phyloP scores from a whole-genome alignment of 2,113 vertebrate genomes.

The Brachyistius frenatus region DNA sequence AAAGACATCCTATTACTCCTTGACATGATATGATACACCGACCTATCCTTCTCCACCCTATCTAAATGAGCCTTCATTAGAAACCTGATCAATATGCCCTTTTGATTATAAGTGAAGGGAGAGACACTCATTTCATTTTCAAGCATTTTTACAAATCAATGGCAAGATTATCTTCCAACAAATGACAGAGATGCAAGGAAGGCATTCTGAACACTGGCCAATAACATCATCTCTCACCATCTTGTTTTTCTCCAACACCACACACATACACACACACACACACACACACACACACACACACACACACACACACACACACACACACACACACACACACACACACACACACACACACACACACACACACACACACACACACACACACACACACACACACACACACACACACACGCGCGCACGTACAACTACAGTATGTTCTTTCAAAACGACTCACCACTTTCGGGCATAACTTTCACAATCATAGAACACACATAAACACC shows the following conservation, averaged over 20 bases:
- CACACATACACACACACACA: conserved; percentile 76
- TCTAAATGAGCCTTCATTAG: conserved; percentile 85
- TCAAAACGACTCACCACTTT: conserved; percentile 65
- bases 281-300: conserved; percentile 80
- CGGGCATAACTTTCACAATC: conserved; percentile 73
- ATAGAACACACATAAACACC: conserved; percentile 35
- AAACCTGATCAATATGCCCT: conserved; percentile 88
- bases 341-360: conserved; percentile 83
- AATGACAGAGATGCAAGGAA: conserved; percentile 92
- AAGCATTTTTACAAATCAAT: conserved; percentile 96
- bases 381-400: conserved; percentile 69
- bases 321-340: conserved; percentile 79
- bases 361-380: conserved; percentile 81
- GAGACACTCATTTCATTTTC: conserved; percentile 95
- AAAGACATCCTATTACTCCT: conserved; percentile 81
- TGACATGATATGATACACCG: conserved; percentile 78
- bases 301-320: conserved; percentile 47
- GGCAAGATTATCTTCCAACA: conserved; percentile 93
- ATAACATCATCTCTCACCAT: conserved; percentile 65
- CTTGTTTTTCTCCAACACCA: conserved; percentile 47
- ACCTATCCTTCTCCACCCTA: conserved; percentile 78
- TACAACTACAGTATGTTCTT: conserved; percentile 1
- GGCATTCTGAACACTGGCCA: conserved; percentile 90
- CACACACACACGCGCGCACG: conserved; percentile 79
- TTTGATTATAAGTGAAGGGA: conserved; percentile 90